Evolutionary conservation across 2,797 vertebrate species (phyloP), one percentile per base, ranked within the genome.

Genomic region (Brotula barbata): DNA sequence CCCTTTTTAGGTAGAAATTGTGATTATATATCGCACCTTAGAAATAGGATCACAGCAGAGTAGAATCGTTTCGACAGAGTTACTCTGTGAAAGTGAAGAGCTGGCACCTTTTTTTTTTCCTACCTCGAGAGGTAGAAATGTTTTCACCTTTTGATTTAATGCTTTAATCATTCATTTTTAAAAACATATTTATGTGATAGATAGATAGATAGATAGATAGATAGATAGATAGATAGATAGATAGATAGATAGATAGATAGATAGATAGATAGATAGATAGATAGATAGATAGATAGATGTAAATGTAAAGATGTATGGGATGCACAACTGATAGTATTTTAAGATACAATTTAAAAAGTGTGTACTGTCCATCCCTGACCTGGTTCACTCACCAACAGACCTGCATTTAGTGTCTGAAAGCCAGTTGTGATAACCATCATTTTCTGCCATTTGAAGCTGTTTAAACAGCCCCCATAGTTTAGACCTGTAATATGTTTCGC

Each of bases 401-500:
- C 70, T 63, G 68, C 71, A 66, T 77, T 90, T 87, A 82, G 71
- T 2, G 64, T 77, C 78, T 86, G 71, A 71, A 68, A 75, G 64
- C 73, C 84, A 77, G 70, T 51, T 64, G 36, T 73, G 82, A 89
- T 85, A 79, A 81, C 88, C 77, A 85, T 89, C 71, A 85, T 86
- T 87, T 85, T 84, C 80, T 73, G 67, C 63, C 81, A 87, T 74
- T 72, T 61, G 50, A 78, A 73, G 76, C 78, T 62, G 66, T 85
- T 71, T 68, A 85, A 87, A 82, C 78, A 86, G 56, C 64, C 74
- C 68, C 64, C 2, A 58, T 22, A 60, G 65, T 78, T 81, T 50
- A 80, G 77, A 83, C 83, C 75, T 85, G 69, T 82, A 86, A 82
- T 84, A 65, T 72, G 53, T 49, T 42, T 47, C 43, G 63, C 42